phyloP scores from a whole-genome alignment of 1,140 invertebrate species.

The Lysiphlebus fabarum region DNA sequence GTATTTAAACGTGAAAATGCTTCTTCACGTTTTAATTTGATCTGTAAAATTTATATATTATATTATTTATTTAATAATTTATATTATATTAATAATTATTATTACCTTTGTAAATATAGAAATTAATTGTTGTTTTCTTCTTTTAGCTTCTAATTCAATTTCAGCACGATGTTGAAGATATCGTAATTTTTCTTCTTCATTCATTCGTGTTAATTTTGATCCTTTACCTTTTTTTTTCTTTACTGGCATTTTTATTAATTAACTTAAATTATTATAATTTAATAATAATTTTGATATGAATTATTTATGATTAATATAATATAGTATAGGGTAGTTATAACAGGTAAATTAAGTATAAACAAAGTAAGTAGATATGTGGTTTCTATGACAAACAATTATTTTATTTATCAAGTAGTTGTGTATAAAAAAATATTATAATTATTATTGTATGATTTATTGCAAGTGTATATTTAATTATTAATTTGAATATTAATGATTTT shows the following conservation, averaged over 20 bases:
- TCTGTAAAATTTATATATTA: slow-evolving; percentile 55
- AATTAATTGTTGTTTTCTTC: slow-evolving; percentile 74
- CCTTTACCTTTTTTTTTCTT: slow-evolving; percentile 69
- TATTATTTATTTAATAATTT: slow-evolving; percentile 8
- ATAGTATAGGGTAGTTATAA: no score
- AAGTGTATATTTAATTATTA: neutral
- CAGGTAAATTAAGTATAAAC: no score
- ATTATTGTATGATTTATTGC: no score
- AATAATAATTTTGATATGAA: neutral
- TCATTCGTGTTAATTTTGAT: slow-evolving; percentile 76
- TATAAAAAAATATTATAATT: no score
- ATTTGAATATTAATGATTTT: neutral
- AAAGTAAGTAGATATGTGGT: no score
- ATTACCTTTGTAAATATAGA: slow-evolving; percentile 73
- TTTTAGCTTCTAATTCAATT: slow-evolving; percentile 70
- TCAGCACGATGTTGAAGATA: slow-evolving; percentile 77
- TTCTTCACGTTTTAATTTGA: slow-evolving; percentile 76
- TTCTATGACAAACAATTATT: no score
- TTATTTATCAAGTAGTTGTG: no score
- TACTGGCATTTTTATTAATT: slow-evolving; percentile 48
- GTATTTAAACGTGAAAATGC: slow-evolving; percentile 72
- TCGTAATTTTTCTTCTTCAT: slow-evolving; percentile 71
- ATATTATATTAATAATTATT: slow-evolving; percentile 8
- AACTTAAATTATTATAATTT: no score
- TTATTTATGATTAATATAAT: neutral